phyloP scores from a whole-genome alignment of 2,888 invertebrate species.

The Alviniconcha strummeri region DNA sequence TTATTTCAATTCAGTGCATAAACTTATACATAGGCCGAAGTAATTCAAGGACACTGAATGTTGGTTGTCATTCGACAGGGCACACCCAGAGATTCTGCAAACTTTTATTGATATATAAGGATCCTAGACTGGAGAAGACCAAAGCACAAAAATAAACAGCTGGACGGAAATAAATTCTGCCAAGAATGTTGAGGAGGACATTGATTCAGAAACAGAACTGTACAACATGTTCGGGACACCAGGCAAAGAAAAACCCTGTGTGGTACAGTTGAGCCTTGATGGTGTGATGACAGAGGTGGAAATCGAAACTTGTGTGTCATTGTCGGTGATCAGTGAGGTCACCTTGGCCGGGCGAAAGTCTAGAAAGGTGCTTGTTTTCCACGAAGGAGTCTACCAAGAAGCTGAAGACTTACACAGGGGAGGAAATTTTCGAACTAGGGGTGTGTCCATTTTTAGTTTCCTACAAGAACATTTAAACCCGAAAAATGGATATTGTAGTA shows the following conservation, averaged over 20 bases:
- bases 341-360: neutral
- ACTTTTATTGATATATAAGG: too few species aligned
- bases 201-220: too few species aligned
- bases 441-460: constrained; percentile 6
- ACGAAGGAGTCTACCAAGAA: neutral
- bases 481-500: constrained; percentile 16
- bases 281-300: constrained; percentile 19
- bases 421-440: constrained; percentile 18
- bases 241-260: constrained; percentile 1
- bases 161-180: too few species aligned
- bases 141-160: too few species aligned
- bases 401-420: constrained; percentile 33
- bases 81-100: too few species aligned
- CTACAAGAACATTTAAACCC: constrained; percentile 21
- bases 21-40: too few species aligned
- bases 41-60: too few species aligned
- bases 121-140: too few species aligned
- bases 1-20: too few species aligned
- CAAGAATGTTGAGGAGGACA: too few species aligned
- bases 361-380: neutral
- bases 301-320: constrained; percentile 29
- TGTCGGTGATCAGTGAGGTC: constrained; percentile 29
- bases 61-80: too few species aligned
- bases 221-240: neutral
- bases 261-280: constrained; percentile 16